Conservation (phyloP, 2,888 invertebrate genomes). For the Sturmia bella region DNA sequence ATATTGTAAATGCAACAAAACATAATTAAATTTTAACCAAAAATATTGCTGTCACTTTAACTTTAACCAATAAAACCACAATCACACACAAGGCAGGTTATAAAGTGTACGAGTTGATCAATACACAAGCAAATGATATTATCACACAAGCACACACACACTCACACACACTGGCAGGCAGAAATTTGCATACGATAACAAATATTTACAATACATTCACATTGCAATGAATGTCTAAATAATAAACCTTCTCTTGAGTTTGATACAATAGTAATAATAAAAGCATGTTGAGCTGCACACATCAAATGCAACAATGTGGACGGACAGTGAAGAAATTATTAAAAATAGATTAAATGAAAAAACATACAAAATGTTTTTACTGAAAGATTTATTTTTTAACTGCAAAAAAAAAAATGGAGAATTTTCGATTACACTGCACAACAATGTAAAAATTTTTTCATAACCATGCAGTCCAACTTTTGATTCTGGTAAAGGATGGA, state of each 20-base stretch:
- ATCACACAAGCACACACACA: neutral
- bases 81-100: slow-evolving; percentile 66
- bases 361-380: too few relatives aligned
- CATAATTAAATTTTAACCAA: slow-evolving; percentile 70
- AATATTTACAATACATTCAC: slow-evolving; percentile 42
- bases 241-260: slow-evolving; percentile 31
- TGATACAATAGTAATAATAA: slow-evolving; percentile 12
- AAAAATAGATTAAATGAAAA: too few relatives aligned
- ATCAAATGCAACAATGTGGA: too few relatives aligned
- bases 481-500: too few relatives aligned
- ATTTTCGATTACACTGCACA: too few relatives aligned
- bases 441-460: too few relatives aligned
- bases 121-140: neutral
- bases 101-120: slow-evolving; percentile 44
- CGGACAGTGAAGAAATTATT: too few relatives aligned
- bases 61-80: slow-evolving; percentile 69
- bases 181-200: neutral
- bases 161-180: neutral
- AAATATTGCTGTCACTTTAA: slow-evolving; percentile 70
- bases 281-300: slow-evolving; percentile 5
- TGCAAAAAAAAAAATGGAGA: too few relatives aligned
- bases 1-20: slow-evolving; percentile 57
- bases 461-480: too few relatives aligned
- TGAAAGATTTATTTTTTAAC: too few relatives aligned
- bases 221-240: slow-evolving; percentile 59